Evolutionary conservation across 1,140 invertebrate genomes (phyloP).

Genomic region (Oedothorax gibbosus): DNA sequence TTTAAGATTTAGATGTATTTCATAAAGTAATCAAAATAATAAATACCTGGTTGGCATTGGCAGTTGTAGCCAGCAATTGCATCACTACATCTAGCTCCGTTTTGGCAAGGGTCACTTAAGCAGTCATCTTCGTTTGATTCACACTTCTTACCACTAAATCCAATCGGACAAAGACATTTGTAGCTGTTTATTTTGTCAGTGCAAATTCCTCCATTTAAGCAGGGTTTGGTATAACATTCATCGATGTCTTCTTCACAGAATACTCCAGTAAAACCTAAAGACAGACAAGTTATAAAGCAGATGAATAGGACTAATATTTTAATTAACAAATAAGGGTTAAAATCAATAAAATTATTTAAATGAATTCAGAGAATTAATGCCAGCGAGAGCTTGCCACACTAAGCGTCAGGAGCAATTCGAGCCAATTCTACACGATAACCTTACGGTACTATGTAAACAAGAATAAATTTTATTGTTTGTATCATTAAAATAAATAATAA

Average conservation of each 20-base stretch:
- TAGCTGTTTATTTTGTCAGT: conserved; percentile 64
- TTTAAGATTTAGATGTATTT: background rate
- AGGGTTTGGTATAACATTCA: conserved; percentile 89
- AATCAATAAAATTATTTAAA: too few relatives aligned
- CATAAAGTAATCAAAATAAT: background rate
- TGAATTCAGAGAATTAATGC: too few relatives aligned
- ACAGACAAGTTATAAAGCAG: background rate
- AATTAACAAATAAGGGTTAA: too few relatives aligned
- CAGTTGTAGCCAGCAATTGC: conserved; percentile 85
- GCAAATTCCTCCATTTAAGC: conserved; percentile 76
- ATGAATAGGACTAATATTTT: too few relatives aligned
- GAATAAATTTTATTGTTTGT: too few relatives aligned
- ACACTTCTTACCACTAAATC: conserved; percentile 81
- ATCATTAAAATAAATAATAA: too few relatives aligned
- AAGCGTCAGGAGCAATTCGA: too few relatives aligned
- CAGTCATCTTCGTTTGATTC: conserved; percentile 91
- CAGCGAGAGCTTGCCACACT: too few relatives aligned
- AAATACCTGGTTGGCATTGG: conserved; percentile 77
- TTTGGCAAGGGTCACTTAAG: conserved; percentile 81
- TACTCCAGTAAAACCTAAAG: conserved; percentile 86
- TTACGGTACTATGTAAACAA: too few relatives aligned
- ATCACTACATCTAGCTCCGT: conserved; percentile 86
- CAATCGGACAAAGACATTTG: conserved; percentile 73
- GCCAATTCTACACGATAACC: too few relatives aligned
- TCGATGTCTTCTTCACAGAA: conserved; percentile 89